Evolutionary conservation across 2,797 vertebrate species (phyloP), one percentile per base, ranked within the genome.

Genomic region (Malacoraja senta): DNA sequence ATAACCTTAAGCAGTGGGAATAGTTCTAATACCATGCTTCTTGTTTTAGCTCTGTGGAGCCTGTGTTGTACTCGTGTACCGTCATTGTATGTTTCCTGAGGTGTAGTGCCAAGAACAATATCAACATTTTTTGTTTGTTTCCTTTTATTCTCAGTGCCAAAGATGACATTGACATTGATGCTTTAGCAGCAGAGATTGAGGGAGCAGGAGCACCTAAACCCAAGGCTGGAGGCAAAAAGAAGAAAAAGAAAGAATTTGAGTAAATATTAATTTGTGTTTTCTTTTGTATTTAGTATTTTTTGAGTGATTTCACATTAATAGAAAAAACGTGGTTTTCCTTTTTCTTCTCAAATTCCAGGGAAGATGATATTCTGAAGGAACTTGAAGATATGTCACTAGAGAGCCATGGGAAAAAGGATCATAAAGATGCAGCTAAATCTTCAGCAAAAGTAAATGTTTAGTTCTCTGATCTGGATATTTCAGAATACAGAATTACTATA

Each of bases 361-460:
- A 99, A 96, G 98, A 98, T 76, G 98, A 99, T 95, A 99, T 99
- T 95, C 96, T 98, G 95, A 99, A 98, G 95, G 99, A 99, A 95
- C 95, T 99, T 94, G 98, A 99, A 96, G 98, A 98, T 93, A 94
- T 99, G 88, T 97, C 98, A 81, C 80, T 99, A 94, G 98, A 99
- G 95, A 95, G 96, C 0, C 97, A 97, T 93, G 98, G 97, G 95
- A 97, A 96, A 93, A 98, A 97, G 94, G 61, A 94, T 91, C 97
- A 97, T 95, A 96, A 95, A 94, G 96, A 97, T 63, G 93, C 94
- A 93, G 80, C 95, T 94, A 68, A 93, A 74, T 84, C 93, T 74
- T 84, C 77, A 80, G 8, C 93, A 94, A 97, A 97, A 96, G 97
- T 97, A 95, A 96, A 94, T 17, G 93, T 76, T 88, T 90, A 53